These are phyloP conservation scores for Xenopus borealis DNA, from an alignment of 2,113 vertebrate species.

Conservation along the genomic window DNA sequence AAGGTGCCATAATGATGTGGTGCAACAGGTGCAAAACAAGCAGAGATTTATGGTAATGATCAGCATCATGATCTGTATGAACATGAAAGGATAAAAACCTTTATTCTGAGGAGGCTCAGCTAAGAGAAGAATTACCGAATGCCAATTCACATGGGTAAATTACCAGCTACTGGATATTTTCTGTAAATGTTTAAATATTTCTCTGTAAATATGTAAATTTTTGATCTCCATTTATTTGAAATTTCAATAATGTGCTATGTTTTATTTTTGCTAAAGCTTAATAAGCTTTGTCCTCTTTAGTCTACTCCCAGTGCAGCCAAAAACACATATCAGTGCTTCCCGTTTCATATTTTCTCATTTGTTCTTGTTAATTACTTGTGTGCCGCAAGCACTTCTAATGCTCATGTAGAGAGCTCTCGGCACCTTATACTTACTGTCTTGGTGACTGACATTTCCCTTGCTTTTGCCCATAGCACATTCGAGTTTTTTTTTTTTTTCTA, in stretches of 20 bases:
- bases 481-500: constrained; percentile 25
- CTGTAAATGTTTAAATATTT: constrained; percentile 44
- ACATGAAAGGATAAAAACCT: too few species aligned
- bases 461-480: constrained; percentile 43
- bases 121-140: background rate
- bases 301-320: constrained; percentile 42
- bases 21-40: background rate
- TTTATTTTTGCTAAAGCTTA: constrained; percentile 30
- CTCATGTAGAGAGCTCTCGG: constrained; percentile 47
- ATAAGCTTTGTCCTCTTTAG: constrained; percentile 47
- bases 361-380: constrained; percentile 47
- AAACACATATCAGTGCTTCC: constrained; percentile 43
- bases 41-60: background rate
- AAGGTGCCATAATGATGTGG: background rate
- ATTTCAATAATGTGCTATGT: constrained; percentile 17
- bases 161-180: constrained; percentile 31
- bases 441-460: constrained; percentile 41
- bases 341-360: constrained; percentile 44
- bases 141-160: constrained; percentile 30
- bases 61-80: too few species aligned
- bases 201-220: constrained; percentile 42
- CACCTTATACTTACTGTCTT: constrained; percentile 42
- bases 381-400: constrained; percentile 45
- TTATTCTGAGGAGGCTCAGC: too few species aligned
- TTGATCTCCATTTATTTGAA: constrained; percentile 34